Percentiles rank a stretch among this genome's conserved stretches.
These are phyloP conservation scores for Nephrotoma flavescens DNA, from an alignment of 2,888 invertebrate species.

Conservation along the genomic window DNA sequence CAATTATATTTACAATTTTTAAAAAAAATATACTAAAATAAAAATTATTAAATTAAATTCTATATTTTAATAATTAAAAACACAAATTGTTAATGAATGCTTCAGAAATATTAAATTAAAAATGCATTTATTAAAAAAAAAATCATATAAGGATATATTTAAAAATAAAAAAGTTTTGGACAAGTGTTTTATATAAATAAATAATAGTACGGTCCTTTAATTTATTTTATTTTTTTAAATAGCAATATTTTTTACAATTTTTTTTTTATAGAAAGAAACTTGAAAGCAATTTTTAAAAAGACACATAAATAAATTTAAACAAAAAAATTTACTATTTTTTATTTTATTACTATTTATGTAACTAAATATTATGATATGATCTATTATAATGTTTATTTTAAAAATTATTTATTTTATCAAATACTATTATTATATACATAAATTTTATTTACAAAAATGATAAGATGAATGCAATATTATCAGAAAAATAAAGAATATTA, in stretches of 20 bases:
- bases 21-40: neutral
- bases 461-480: neutral
- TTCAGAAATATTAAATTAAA: neutral
- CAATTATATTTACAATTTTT: neutral
- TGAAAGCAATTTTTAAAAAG: neutral
- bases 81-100: neutral
- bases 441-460: neutral
- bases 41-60: neutral
- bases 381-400: neutral
- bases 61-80: neutral
- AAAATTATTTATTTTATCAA: neutral
- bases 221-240: neutral
- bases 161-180: neutral
- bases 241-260: neutral
- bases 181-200: neutral
- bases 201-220: neutral
- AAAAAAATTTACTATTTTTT: neutral
- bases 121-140: neutral
- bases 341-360: neutral
- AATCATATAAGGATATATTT: neutral
- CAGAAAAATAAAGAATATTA: neutral
- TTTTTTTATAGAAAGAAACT: neutral
- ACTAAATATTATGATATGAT: neutral
- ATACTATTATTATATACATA: neutral
- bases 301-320: neutral